phyloP scores from a whole-genome alignment of 2,888 invertebrate species.

The Noctuana brunneofusca region DNA sequence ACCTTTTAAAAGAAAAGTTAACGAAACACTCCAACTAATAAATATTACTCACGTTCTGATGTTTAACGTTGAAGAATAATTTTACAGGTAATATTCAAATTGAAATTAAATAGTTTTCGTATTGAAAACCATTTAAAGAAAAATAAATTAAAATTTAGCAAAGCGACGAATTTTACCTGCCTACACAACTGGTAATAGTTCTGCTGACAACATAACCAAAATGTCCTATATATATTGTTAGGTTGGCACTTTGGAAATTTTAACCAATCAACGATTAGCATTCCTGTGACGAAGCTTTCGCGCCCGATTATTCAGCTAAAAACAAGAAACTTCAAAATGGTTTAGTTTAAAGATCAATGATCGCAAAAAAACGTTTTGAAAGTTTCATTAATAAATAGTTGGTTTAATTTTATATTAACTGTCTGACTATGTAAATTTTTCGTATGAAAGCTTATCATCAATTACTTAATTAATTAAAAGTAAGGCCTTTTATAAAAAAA shows the following conservation, averaged over 20 bases:
- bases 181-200: constrained; percentile 78
- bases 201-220: constrained; percentile 79
- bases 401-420: background rate
- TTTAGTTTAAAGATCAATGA: background rate
- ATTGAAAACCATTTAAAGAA: constrained; percentile 66
- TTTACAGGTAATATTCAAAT: constrained; percentile 53
- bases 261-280: constrained; percentile 59
- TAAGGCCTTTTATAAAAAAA: no score
- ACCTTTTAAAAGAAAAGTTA: constrained; percentile 78
- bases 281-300: constrained; percentile 73
- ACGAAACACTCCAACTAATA: constrained; percentile 61
- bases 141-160: constrained; percentile 68
- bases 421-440: no score
- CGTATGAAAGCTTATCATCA: no score
- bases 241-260: constrained; percentile 68
- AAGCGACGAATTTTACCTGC: constrained; percentile 78
- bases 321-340: constrained; percentile 41
- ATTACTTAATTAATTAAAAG: no score
- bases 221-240: constrained; percentile 49
- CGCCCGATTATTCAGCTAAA: constrained; percentile 70
- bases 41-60: constrained; percentile 60
- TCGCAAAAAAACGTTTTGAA: background rate
- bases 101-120: constrained; percentile 58
- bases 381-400: background rate
- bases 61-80: constrained; percentile 49